Base-by-base conservation (phyloP, 2,888 invertebrate genomes). In the Drosophila subquinaria region DNA sequence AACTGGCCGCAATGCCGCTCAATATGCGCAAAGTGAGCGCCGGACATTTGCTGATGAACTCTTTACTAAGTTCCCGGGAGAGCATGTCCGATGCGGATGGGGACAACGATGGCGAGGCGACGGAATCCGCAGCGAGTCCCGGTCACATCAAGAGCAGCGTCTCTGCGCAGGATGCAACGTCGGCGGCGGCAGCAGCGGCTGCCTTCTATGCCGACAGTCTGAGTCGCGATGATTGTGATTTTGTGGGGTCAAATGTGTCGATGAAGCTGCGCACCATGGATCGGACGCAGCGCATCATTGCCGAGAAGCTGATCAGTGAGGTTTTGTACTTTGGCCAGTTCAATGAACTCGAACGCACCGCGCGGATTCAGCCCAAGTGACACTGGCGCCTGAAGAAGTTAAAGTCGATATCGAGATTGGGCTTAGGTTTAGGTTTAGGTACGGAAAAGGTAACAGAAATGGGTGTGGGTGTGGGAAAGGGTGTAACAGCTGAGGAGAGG, bases 221-320 rank as follows among this genome's bases (percentile, higher is more conserved):
- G 64, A 85, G 79, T 38, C 84, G 85, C 3, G 92, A 92, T 65
- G 92, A 92, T 50, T 92, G 91, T 67, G 92, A 92, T 69, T 92
- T 90, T 62, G 82, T 92, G 30, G 92, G 92, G 4, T 92, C 92
- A 30, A 92, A 92, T 79, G 92, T 92, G 27, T 91, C 92, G 23
- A 81, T 92, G 68, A 92, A 92, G 57, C 76, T 92, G 66, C 87
- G 92, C 13, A 82, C 91, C 1, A 92, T 92, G 92, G 92, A 92
- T 69, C 91, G 92, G 13, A 92, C 92, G 33, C 92, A 92, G 73
- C 83, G 92, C 67, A 92, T 92, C 65, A 92, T 92, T 51, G 92
- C 92, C 65, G 92, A 92, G 79, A 92, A 92, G 67, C 89, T 92
- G 15, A 92, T 92, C 66, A 90, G 92, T 66, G 92, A 92, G 81